These are phyloP conservation scores for Andrena flavipes DNA, from an alignment of 2,888 invertebrate genomes.

Conservation along the genomic window DNA sequence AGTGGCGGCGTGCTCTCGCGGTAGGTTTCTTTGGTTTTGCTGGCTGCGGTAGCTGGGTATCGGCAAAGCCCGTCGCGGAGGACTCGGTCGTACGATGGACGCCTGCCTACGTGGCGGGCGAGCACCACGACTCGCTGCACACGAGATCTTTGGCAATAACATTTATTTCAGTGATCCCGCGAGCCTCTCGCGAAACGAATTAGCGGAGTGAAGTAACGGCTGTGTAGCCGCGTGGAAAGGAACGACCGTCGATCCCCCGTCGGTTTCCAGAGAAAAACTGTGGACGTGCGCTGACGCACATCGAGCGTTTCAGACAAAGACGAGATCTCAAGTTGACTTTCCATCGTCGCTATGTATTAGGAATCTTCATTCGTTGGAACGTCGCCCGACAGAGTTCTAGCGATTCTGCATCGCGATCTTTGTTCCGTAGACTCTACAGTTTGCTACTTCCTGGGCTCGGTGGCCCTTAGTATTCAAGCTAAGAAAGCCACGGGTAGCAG, in stretches of 20 bases:
- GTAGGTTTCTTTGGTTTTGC: too few relatives aligned
- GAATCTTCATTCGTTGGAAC: not conserved
- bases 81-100: conserved; percentile 9
- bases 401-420: not conserved
- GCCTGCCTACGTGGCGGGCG: conserved; percentile 14
- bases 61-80: conserved; percentile 16
- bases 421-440: too few relatives aligned
- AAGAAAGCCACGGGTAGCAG: too few relatives aligned
- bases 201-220: conserved; percentile 50
- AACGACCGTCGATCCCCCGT: conserved; percentile 13
- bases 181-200: conserved; percentile 48
- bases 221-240: conserved; percentile 51
- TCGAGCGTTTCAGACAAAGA: conserved; percentile 2
- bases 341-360: not conserved
- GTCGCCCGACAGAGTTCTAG: not conserved
- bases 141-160: conserved; percentile 56
- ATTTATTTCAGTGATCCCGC: conserved; percentile 49
- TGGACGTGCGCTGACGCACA: conserved; percentile 38
- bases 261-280: conserved; percentile 26
- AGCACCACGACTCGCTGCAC: conserved; percentile 47
- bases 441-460: too few relatives aligned
- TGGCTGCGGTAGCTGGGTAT: conserved; percentile 6
- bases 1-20: too few relatives aligned
- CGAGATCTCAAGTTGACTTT: not conserved
- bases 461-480: too few relatives aligned